Base-by-base conservation (phyloP, 30 jellyfish, hydroid and myxozoan genomes). In the Chrysaora quinquecirrha region DNA sequence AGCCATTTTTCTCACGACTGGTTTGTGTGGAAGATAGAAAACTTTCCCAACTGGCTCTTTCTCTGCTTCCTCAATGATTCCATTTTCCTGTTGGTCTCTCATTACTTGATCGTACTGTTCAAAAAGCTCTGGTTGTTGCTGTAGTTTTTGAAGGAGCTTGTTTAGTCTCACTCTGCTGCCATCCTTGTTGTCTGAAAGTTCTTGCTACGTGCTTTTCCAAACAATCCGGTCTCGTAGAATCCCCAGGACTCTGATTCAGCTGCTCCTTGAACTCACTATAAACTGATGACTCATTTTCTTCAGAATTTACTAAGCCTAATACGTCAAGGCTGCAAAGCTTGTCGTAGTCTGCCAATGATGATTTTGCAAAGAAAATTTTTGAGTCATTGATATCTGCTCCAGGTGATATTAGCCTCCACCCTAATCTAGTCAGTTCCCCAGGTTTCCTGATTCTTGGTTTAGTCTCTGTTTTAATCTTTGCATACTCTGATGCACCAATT, bases 291-390 rank as follows among this genome's bases (percentile, higher is more conserved):
- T 85, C 94, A 34, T 75, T 60, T 21, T 50, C 77, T 35, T 27
- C 58, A 0, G 43, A 6, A 14, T 88, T 86, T 60, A 31, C 65
- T 82, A n/a, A n/a, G n/a, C 90, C 90, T 28, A 71, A 30, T 21
- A 88, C 66, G 84, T 73, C 95, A 48, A 88, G 87, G 33, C 87
- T 73, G 95, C 97, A 63, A n/a, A 88, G 90, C 47, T 31, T 64
- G 69, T 62, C 90, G 58, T 88, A 73, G 69, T 72, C 95, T 65
- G 24, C 81, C 25, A 46, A 35, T 30, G 85, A 80, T 56, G 88
- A 1, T 19, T 80, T 48, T 12, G 86, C 78, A 52, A 69, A 68
- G 60, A 83, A 80, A 81, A 72, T 19, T 29, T 73, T 46, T 21
- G 32, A 47, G 49, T 34, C 50, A 33, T 81, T 90, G 9, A 61